Base-by-base conservation (phyloP, 92 coral and sea anemone species). In the Phenganax stokvisi region DNA sequence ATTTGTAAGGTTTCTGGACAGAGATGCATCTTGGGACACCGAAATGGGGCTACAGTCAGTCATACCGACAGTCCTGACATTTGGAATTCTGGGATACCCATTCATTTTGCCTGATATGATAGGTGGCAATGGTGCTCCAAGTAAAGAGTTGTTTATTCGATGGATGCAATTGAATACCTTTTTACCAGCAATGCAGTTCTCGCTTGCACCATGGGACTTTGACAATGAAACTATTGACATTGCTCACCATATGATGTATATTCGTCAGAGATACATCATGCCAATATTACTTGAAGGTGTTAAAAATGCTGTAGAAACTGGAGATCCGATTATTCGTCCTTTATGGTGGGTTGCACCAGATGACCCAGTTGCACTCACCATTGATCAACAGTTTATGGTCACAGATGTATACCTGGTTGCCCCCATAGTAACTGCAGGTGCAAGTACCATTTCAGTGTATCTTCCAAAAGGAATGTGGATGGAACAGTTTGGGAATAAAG, bases 271-370 rank as follows among this genome's bases (percentile, higher is more conserved):
- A 37, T 37, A 37, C 51, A 88, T 92, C 55, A 86, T 91, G 44
- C 83, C 81, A 61, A 66, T 77, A 51, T 72, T 92, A 11, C 69
- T 88, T 12, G 74, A 83, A 15, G 80, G 85, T 51, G 93, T 90
- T 12, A 80, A 72, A 51, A 79, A 86, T 60, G 89, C 88, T 12
- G 80, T 84, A 8, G 56, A 84, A 85, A 83, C 87, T 58, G 89
- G 90, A 20, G 89, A 84, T 9, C 91, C 93, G 62, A 88, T 92
- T 52, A 83, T 92, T 31, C 84, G 92, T 12, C 97, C 97, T 0
- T 75, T 92, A 51, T 92, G 97, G 97, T 92, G 97, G 97, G 52
- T 90, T 56, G 93, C 93, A 20, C 93, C 97, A 25, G 72, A 66
- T 37, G 97, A 92, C 67, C 70, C 86, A 53, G 83, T 30, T 2